Conservation (phyloP, 1,140 invertebrate genomes). For the Kradibia gibbosae region DNA sequence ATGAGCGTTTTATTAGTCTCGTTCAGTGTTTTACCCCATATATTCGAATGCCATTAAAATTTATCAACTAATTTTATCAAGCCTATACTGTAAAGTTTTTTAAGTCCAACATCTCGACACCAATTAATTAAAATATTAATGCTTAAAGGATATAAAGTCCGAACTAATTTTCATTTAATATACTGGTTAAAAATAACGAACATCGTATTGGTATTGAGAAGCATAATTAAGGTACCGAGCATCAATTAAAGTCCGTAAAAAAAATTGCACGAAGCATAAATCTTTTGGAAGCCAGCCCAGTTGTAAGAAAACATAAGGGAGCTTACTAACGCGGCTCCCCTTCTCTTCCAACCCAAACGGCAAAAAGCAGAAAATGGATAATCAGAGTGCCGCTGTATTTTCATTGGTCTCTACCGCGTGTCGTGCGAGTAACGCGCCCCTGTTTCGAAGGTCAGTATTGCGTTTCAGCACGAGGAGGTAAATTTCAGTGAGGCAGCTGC, state of each 20-base stretch:
- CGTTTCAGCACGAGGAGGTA: background rate
- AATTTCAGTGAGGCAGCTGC: background rate
- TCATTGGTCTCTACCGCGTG: background rate
- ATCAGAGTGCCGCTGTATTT: background rate
- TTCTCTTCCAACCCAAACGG: background rate
- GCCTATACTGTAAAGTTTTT: background rate
- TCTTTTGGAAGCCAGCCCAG: background rate
- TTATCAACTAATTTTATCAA: background rate
- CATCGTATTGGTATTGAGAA: too few species aligned
- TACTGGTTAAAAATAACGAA: too few species aligned
- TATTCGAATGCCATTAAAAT: background rate
- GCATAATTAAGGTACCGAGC: too few species aligned
- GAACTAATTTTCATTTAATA: too few species aligned
- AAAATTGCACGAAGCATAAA: too few species aligned
- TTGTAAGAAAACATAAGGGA: background rate
- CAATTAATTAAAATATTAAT: background rate
- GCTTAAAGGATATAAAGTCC: background rate
- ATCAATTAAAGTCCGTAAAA: too few species aligned
- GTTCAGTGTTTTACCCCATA: background rate
- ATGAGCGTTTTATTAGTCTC: constrained; percentile 2
- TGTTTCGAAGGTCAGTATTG: constrained; percentile 8
- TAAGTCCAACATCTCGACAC: background rate
- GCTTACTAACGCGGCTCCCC: background rate
- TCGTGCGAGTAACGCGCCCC: background rate
- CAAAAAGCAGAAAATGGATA: background rate